Evolutionary conservation across 1,140 invertebrate genomes (phyloP), one percentile per base, ranked within the genome.

Genomic region (Pseudomyrmex concolor): DNA sequence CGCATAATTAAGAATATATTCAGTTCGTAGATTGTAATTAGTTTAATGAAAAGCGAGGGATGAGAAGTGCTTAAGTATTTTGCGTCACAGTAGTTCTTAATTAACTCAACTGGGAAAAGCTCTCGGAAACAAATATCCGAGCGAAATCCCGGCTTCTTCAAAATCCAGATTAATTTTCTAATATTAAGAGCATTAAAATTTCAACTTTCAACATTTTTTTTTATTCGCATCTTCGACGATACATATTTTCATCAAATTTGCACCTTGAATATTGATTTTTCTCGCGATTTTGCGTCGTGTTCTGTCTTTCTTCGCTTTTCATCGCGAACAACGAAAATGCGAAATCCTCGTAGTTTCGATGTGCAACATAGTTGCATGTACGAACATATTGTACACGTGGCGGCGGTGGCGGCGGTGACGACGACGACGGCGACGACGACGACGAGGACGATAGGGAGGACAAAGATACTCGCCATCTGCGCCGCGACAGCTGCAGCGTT

Each of bases 381-480:
- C 17, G 17, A 43, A 57, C 34, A 34, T 54, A 15, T 34, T 72
- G 73, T 57, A 63, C 63, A 74, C 82, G 71, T 84, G 87, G 77
- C 71, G 54, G 34, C 54, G 34, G 4, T 7, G 34, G 4, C 34
- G 34, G 34, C 34, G 34, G 34, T 5, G 34, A 7, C 7, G 34
- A 34, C 34, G 34, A 34, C 34, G 34, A 34, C 34, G 34, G 1
- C 34, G 34, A 0, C 34, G 34, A 34, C 17, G 22, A 45, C 66
- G 22, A 60, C 19, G 51, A 54, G 59, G 43, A 70, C 43, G 73
- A 80, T 51, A 54, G 22, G 60, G 59, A 71, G 60, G 70, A 88
- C 81, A 87, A 87, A 89, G 86, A 88, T 88, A 55, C 72, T 72
- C 71, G 57, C 89, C 90, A 90, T 90, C 89, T 90, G 90, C 81